A percentile compares a stretch with the other conserved stretches of the same genome.
Conservation (phyloP, 2,113 vertebrate species). For the Tachysurus fulvidraco region DNA sequence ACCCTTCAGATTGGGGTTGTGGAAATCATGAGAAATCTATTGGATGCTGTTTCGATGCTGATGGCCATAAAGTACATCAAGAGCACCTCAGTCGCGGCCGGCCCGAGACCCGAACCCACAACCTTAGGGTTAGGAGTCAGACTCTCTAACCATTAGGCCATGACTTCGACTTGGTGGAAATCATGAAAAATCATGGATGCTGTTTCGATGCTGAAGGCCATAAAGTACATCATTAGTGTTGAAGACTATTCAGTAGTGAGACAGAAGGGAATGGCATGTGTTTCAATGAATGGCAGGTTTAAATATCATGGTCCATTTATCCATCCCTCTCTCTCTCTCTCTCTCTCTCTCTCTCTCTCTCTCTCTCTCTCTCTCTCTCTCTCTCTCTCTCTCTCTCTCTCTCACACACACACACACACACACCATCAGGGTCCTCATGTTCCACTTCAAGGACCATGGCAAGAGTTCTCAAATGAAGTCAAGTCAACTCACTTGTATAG, state of each 20-base stretch:
- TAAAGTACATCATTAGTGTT: background rate
- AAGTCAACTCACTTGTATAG: background rate
- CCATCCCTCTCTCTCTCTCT: background rate
- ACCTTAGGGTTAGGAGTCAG: no score
- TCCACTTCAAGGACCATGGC: background rate
- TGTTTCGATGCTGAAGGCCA: background rate
- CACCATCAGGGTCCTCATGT: background rate
- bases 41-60: no score
- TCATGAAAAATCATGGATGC: background rate
- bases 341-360: background rate
- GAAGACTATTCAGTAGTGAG: background rate
- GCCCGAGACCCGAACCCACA: no score
- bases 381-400: background rate
- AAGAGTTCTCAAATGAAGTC: background rate
- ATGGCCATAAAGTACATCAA: no score
- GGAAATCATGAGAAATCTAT: no score
- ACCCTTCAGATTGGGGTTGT: background rate
- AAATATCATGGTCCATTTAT: conserved; percentile 1
- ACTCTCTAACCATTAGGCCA: no score
- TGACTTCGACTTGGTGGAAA: background rate
- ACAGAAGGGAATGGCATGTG: background rate
- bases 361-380: background rate
- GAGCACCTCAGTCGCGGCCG: no score
- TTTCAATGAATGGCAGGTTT: background rate
- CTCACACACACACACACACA: background rate